phyloP scores from a whole-genome alignment of 2,888 invertebrate genomes.

The Mycalesis mineus region DNA sequence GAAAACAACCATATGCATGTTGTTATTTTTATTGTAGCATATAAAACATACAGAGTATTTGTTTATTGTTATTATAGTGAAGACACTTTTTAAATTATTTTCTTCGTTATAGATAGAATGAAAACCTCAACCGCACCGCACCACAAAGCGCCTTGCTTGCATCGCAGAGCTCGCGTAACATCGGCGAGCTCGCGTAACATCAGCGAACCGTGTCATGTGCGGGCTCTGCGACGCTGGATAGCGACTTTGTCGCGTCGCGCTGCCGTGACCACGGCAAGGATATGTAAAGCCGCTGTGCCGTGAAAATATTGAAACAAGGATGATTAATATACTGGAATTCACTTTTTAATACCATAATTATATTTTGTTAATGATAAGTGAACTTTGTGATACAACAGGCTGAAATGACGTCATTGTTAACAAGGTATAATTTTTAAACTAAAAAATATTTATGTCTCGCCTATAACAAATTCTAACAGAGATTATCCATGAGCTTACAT shows the following conservation, averaged over 20 bases:
- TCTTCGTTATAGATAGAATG: not conserved
- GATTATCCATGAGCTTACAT: not conserved
- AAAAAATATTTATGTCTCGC: no score
- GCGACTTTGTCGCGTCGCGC: slow-evolving; percentile 7
- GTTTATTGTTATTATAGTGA: no score
- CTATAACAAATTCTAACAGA: not conserved
- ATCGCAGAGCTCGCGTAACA: not conserved
- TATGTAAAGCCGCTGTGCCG: slow-evolving; percentile 1
- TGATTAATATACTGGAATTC: not conserved
- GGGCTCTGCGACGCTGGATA: not conserved
- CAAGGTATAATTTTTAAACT: no score
- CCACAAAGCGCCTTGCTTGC: slow-evolving; percentile 8
- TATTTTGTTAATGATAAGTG: no score
- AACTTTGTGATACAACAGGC: no score
- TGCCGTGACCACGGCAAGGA: not conserved
- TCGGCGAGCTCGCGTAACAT: not conserved
- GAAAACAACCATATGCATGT: no score
- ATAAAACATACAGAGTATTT: no score
- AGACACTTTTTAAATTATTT: no score
- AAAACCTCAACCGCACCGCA: slow-evolving; percentile 9
- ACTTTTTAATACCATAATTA: no score
- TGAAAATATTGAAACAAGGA: not conserved
- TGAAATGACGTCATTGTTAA: no score
- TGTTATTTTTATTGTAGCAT: no score
- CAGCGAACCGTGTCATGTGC: not conserved